Evolutionary conservation across 2,888 invertebrate genomes (phyloP).

Genomic region (Tetranychus truncatus): DNA sequence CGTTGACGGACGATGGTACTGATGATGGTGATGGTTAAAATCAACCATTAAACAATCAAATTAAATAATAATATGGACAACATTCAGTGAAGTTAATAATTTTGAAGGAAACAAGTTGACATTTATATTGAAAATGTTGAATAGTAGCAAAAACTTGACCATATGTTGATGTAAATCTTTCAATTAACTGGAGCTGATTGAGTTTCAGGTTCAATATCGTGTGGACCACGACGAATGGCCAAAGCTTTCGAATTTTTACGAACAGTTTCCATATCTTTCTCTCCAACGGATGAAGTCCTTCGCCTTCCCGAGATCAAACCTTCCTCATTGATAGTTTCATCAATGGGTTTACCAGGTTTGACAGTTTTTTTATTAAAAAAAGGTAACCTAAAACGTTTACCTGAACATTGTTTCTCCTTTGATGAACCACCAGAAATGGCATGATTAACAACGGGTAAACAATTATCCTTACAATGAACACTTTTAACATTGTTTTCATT

Average conservation of each 20-base stretch:
- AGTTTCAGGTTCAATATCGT: not conserved
- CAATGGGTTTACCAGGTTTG: not conserved
- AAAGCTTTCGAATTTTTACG: not conserved
- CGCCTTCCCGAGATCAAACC: not conserved
- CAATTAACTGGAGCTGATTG: slow-evolving; percentile 8
- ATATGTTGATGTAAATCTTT: not conserved
- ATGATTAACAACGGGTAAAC: not conserved
- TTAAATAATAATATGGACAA: too few relatives aligned
- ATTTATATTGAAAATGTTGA: too few relatives aligned
- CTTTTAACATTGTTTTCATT: not conserved
- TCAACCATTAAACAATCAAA: too few relatives aligned
- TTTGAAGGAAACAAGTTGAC: too few relatives aligned
- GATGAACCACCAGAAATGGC: not conserved
- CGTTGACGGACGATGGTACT: too few relatives aligned
- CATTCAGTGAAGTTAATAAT: too few relatives aligned
- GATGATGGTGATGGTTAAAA: too few relatives aligned
- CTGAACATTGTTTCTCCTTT: not conserved
- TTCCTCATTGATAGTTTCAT: not conserved
- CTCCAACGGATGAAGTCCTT: not conserved
- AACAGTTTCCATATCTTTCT: not conserved
- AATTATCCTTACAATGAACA: not conserved
- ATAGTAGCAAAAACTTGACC: too few relatives aligned
- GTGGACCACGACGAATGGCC: not conserved
- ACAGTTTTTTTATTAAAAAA: not conserved
- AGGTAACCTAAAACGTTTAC: not conserved